Base-by-base conservation (phyloP, 2,888 invertebrate genomes). In the Ligdia adustata region DNA sequence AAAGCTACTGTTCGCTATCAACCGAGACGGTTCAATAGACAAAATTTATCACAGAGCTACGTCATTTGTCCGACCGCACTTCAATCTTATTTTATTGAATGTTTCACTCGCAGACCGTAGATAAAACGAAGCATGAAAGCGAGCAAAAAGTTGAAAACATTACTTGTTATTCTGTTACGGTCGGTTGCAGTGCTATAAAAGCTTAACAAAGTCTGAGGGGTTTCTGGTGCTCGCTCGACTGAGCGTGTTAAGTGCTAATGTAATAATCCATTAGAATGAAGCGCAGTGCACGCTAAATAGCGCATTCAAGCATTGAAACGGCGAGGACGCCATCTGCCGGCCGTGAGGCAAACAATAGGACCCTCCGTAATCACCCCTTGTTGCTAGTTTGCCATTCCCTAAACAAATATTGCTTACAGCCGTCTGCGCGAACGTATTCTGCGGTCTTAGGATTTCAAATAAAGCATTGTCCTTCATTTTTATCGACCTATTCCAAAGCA, bases 201-300 rank as follows among this genome's bases (percentile, higher is more conserved):
- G 77, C 69, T 76, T 69, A 72, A 77, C 75, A 72, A 73, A 75
- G 79, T 72, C 73, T 71, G 69, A 75, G 77, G 83, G 81, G 72
- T 74, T 75, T 78, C 82, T 75, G 76, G 75, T 83, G 76, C 72
- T 71, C 84, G 86, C 81, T 84, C 82, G 75, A 80, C 82, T 79
- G 81, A 84, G 86, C 88, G 78, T 83, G 84, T 83, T 88, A 85
- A 89, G 87, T 88, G 89, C 82, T 89, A 90, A 90, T 90, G 88
- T 88, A 87, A 89, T 89, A 89, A 89, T 89, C 84, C 83, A 89
- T 87, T 87, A 89, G 84, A 89, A 88, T 88, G 84, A 83, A 87
- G 79, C 83, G 77, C 81, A 78, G 79, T 83, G 83, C 80, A 79
- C 84, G 84, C 85, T 88, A 89, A 89, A 89, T 84, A 89, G 87